Conservation (phyloP, 2,797 vertebrate genomes). For the Rhinogobio ventralis region DNA sequence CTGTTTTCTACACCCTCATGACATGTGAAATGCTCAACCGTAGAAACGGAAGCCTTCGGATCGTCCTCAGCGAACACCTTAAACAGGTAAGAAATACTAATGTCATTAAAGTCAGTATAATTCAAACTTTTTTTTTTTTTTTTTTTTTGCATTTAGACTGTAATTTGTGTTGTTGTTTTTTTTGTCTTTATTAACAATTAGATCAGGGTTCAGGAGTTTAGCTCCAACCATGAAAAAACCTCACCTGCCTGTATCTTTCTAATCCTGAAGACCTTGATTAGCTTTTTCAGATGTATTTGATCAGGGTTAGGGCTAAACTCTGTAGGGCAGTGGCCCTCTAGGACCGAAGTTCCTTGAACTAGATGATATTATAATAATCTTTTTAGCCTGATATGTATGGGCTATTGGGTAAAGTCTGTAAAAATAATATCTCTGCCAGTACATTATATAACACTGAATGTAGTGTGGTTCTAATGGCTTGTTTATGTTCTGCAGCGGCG, state of each 20-base stretch:
- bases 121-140: background rate
- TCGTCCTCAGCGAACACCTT: slow-evolving; percentile 95
- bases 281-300: background rate
- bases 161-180: background rate
- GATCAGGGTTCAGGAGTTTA: background rate
- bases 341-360: background rate
- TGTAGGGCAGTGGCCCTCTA: background rate
- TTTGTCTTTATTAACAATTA: background rate
- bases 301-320: background rate
- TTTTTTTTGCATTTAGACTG: background rate
- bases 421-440: background rate
- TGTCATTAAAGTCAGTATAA: background rate
- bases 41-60: slow-evolving; percentile 92
- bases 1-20: slow-evolving; percentile 95
- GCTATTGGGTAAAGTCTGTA: background rate
- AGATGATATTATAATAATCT: background rate
- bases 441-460: slow-evolving; percentile 1
- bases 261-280: background rate
- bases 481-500: slow-evolving; percentile 83
- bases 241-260: background rate
- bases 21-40: slow-evolving; percentile 95
- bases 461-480: background rate
- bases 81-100: slow-evolving; percentile 86
- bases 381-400: background rate
- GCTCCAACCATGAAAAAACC: no score